Conservation (phyloP, 2,888 invertebrate genomes). For the Marasmarcha lunaedactyla region DNA sequence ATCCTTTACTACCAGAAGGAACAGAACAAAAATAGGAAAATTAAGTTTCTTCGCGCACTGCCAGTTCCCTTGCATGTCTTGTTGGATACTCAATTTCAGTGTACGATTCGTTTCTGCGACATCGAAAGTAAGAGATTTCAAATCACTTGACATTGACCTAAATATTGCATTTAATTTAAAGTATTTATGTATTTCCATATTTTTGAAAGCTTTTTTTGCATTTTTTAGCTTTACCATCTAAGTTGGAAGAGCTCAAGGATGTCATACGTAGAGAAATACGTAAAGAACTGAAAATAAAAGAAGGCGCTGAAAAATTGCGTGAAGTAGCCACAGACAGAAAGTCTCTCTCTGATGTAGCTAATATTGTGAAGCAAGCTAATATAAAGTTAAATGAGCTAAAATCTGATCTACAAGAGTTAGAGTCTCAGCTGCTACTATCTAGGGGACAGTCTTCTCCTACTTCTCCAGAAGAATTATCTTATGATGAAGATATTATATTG, state of each 20-base stretch:
- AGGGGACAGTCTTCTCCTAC: conserved; percentile 82
- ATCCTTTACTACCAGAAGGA: no score
- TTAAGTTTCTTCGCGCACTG: no score
- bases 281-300: conserved; percentile 93
- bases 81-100: no score
- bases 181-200: no score
- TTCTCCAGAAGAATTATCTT: conserved; percentile 58
- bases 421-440: conserved; percentile 90
- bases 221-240: conserved; percentile 83
- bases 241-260: conserved; percentile 94
- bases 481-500: conserved; percentile 62
- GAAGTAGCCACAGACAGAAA: conserved; percentile 93
- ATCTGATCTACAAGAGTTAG: conserved; percentile 92
- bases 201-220: no score
- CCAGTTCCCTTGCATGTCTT: no score
- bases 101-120: no score
- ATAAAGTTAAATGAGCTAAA: conserved; percentile 92
- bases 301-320: conserved; percentile 95
- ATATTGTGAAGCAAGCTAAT: conserved; percentile 93
- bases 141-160: no score
- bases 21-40: no score
- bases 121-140: no score
- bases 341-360: conserved; percentile 89
- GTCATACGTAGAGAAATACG: conserved; percentile 94
- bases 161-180: no score